Base-by-base conservation (phyloP, 2,113 vertebrate genomes). In the Elanoides forficatus region DNA sequence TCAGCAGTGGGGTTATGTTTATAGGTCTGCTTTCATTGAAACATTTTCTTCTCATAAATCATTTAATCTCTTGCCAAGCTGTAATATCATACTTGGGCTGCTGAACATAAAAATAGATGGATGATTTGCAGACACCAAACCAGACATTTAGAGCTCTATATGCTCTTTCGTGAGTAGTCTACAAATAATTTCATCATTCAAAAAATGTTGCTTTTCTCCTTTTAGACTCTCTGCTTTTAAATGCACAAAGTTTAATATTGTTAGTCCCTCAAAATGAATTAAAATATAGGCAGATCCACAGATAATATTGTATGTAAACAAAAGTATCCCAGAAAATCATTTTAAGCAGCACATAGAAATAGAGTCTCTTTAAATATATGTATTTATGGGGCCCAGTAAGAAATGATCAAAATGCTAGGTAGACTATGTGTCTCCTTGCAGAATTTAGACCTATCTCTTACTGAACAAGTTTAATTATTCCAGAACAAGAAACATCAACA, bases 1-100 rank as follows among this genome's bases (percentile, higher is more conserved):
- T 71, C 72, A 89, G 67, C 72, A 74, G 30, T 18, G 19, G 25
- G 63, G 19, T 91, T 81, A 63, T 83, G 47, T 93, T 96, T 87
- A 78, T 22, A 91, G 40, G 60, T 63, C 55, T 78, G 47, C 60
- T 87, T 91, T 91, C 80, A 91, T 2, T 47, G 72, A 89, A 81
- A 63, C 16, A 52, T 66, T 94, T 86, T 81, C 68, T 96, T 81
- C 65, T 87, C 86, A 87, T 91, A 93, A 94, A 94, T 89, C 72
- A 79, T 55, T 74, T 92, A 71, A 84, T 91, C 47, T 87, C 72
- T 91, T 92, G 67, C 60, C 60, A 95, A 83, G 38, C 27, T 87
- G 52, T 89, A 84, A 52, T 81, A 71, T 74, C 63, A 52, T 59
- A 73, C 80, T 91, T 81, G 38, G 17, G n/a, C 38, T 71, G 68